These are phyloP conservation scores for Macquaria australasica DNA, from an alignment of 2,113 vertebrate genomes.

Conservation along the genomic window DNA sequence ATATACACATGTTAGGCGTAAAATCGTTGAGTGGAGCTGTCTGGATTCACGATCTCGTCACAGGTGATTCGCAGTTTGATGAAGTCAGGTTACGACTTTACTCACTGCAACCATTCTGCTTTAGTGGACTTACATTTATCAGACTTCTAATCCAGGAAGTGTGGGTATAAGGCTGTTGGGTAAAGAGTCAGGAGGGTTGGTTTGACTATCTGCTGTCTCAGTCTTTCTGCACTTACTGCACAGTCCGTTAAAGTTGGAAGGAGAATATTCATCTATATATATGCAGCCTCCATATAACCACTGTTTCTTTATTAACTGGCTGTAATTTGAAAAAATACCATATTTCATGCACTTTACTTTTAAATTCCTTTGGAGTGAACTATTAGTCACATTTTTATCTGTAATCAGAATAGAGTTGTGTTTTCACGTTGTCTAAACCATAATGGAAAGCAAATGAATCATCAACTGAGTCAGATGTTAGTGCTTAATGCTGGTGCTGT, in stretches of 20 bases:
- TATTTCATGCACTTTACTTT: conserved; percentile 2
- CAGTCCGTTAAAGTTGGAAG: not conserved
- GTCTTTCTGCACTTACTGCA: conserved; percentile 9
- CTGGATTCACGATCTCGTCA: conserved; percentile 67
- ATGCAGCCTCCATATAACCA: not conserved
- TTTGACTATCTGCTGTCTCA: conserved; percentile 11
- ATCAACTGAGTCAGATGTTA: not conserved
- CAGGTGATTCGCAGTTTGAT: conserved; percentile 65
- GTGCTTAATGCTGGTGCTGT: not conserved
- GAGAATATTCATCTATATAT: conserved; percentile 5
- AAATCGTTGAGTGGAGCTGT: conserved; percentile 56
- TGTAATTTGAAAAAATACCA: conserved; percentile 4
- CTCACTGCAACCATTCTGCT: conserved; percentile 32
- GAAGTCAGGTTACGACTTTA: conserved; percentile 62
- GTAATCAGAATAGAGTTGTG: not conserved
- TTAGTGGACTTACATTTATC: conserved; percentile 53
- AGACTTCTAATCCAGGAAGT: conserved; percentile 21
- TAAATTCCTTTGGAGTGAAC: not conserved
- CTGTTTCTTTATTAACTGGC: not conserved
- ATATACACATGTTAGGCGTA: conserved; percentile 68
- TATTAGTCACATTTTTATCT: conserved; percentile 15
- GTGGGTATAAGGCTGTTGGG: not conserved
- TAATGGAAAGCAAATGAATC: conserved; percentile 40
- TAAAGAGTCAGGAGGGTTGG: not conserved
- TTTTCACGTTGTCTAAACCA: conserved; percentile 13